Evolutionary conservation across 2,888 invertebrate genomes (phyloP).

Genomic region (Lordiphosa fenestrarum): DNA sequence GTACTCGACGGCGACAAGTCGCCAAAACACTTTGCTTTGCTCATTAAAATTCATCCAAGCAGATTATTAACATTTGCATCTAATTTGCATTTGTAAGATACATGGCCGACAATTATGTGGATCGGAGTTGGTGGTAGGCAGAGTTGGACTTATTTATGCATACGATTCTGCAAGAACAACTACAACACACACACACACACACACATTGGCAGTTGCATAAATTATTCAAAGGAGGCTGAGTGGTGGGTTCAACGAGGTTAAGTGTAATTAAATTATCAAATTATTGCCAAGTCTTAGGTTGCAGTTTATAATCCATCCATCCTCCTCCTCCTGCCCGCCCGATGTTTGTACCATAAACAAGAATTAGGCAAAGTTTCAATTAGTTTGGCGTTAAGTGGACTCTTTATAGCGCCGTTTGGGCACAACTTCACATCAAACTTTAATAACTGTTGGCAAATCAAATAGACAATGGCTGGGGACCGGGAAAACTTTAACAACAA

Average conservation of each 20-base stretch:
- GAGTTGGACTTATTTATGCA: constrained; percentile 68
- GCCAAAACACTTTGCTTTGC: constrained; percentile 65
- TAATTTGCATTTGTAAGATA: constrained; percentile 75
- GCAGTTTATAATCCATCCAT: constrained; percentile 65
- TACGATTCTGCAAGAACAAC: constrained; percentile 62
- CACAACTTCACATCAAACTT: constrained; percentile 23
- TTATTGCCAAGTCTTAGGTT: constrained; percentile 74
- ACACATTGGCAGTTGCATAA: constrained; percentile 59
- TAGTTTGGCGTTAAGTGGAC: constrained; percentile 59
- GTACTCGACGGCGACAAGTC: constrained; percentile 40
- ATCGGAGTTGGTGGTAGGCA: constrained; percentile 22
- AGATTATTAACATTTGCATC: constrained; percentile 74
- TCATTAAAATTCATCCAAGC: constrained; percentile 74
- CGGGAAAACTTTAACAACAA: constrained; percentile 4
- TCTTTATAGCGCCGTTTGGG: constrained; percentile 12
- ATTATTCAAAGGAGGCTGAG: constrained; percentile 47
- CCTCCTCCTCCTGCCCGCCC: neutral
- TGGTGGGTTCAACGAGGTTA: constrained; percentile 64
- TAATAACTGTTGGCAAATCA: constrained; percentile 15
- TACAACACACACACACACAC: constrained; percentile 32
- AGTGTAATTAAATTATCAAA: constrained; percentile 75
- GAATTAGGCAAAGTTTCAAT: constrained; percentile 64
- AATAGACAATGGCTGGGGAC: constrained; percentile 1
- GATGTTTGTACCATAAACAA: constrained; percentile 52
- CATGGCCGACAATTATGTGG: constrained; percentile 73